A percentile compares a stretch with the other conserved stretches of the same genome.
Evolutionary conservation across 1,140 invertebrate genomes (phyloP).

Genomic region (Orchestia grillus): DNA sequence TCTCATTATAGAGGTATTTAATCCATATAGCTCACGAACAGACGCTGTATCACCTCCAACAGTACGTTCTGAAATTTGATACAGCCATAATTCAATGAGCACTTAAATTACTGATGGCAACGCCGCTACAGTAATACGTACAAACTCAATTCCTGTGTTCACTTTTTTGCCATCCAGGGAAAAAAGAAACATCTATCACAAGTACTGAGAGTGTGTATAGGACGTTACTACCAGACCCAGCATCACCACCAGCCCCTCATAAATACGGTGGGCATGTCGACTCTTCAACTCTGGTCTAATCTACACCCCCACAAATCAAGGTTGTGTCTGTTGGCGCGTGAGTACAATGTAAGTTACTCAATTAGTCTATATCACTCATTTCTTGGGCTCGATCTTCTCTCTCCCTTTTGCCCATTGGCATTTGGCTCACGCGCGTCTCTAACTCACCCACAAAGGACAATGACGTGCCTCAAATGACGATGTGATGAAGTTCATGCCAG

Average conservation of each 20-base stretch:
- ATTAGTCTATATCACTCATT: neutral
- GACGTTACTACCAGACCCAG: neutral
- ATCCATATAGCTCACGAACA: neutral
- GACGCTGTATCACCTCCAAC: neutral
- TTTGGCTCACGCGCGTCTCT: neutral
- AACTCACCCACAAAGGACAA: neutral
- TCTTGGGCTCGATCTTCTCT: neutral
- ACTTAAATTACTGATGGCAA: neutral
- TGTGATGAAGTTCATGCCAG: constrained; percentile 36
- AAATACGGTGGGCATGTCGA: neutral
- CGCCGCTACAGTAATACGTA: neutral
- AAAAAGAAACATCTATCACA: neutral
- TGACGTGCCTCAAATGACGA: constrained; percentile 37
- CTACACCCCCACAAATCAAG: neutral
- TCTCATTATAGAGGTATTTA: too few relatives aligned
- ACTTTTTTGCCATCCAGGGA: neutral
- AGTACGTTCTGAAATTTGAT: too few relatives aligned
- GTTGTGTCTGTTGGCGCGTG: neutral
- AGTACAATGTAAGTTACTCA: neutral
- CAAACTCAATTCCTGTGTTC: neutral
- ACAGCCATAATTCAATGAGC: neutral
- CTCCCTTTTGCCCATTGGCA: neutral
- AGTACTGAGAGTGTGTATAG: neutral
- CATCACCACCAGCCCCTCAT: neutral
- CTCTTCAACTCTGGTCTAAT: neutral